Conservation (phyloP, 2,797 vertebrate genomes). For the Cottoperca gobio region DNA sequence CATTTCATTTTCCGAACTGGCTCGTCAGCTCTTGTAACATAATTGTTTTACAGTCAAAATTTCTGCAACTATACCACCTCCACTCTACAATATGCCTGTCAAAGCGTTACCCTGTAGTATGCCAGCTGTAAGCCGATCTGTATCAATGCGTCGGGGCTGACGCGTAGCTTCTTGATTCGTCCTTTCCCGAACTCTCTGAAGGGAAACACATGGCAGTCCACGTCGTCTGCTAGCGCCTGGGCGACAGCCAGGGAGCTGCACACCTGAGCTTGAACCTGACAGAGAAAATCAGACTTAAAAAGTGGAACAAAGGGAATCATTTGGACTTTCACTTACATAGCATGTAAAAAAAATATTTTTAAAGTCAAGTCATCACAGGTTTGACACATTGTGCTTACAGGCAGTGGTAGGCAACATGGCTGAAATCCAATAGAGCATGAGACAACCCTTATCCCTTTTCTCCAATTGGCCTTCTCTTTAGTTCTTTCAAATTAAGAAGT, state of each 20-base stretch:
- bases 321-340: background rate
- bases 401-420: background rate
- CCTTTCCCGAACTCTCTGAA: conserved; percentile 91
- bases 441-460: too few species aligned
- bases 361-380: background rate
- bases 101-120: conserved; percentile 86
- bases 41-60: too few species aligned
- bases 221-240: conserved; percentile 83
- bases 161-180: conserved; percentile 86
- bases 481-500: background rate
- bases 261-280: conserved; percentile 85
- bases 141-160: conserved; percentile 91
- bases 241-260: conserved; percentile 85
- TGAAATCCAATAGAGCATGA: background rate
- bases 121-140: conserved; percentile 90
- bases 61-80: background rate
- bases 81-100: conserved; percentile 38
- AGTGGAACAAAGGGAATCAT: background rate
- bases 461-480: background rate
- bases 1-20: too few species aligned
- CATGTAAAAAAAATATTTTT: too few species aligned
- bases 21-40: too few species aligned
- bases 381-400: background rate
- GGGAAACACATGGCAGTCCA: conserved; percentile 89
- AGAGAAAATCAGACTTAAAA: background rate